Conservation (phyloP, 1,140 invertebrate species). For the Paraescarpia echinospica region DNA sequence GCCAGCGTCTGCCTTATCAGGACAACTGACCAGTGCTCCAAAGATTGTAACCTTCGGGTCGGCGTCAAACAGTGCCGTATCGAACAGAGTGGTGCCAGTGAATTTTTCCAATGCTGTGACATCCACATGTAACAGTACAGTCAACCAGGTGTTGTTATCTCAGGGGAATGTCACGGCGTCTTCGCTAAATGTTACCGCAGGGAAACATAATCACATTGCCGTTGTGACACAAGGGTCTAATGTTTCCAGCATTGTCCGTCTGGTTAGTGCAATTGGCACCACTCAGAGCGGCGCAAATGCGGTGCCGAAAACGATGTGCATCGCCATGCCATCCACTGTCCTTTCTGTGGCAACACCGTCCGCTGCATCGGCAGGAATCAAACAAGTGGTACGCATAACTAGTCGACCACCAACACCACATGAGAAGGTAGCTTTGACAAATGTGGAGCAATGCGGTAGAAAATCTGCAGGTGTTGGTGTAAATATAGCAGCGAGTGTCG, state of each 20-base stretch:
- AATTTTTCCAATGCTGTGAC: neutral
- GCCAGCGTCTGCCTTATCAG: neutral
- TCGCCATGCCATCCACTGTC: neutral
- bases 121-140: neutral
- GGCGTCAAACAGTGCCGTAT: neutral
- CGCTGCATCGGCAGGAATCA: neutral
- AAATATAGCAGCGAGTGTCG: neutral
- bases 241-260: neutral
- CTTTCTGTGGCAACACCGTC: neutral
- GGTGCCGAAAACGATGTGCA: neutral
- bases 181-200: neutral
- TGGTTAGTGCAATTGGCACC: neutral
- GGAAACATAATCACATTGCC: neutral
- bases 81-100: neutral
- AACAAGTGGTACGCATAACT: neutral
- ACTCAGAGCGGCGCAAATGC: neutral
- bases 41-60: neutral
- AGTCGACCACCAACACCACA: neutral
- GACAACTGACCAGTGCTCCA: neutral
- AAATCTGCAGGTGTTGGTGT: no score
- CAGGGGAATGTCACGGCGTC: neutral
- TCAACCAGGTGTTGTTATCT: neutral
- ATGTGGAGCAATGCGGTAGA: neutral
- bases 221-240: neutral
- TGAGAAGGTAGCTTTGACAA: neutral